Percentiles rank a stretch among this genome's conserved stretches.
These are phyloP conservation scores for Lapara coniferarum DNA, from an alignment of 2,888 invertebrate species.

Conservation along the genomic window DNA sequence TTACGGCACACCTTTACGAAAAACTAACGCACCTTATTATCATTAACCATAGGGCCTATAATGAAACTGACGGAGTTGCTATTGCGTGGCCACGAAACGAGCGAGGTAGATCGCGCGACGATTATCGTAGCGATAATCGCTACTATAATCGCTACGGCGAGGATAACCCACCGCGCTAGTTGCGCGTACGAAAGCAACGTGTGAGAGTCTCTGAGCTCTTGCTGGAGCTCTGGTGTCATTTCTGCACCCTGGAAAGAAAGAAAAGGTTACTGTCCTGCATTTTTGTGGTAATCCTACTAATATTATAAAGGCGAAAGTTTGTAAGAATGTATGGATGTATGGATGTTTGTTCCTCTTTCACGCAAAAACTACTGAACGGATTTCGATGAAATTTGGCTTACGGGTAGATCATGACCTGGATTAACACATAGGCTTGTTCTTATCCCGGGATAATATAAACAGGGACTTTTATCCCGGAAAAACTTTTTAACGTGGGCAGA, in stretches of 20 bases:
- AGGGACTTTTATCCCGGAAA: no score
- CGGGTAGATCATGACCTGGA: no score
- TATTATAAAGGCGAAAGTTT: no score
- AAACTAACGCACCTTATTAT: conserved; percentile 55
- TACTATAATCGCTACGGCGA: conserved; percentile 56
- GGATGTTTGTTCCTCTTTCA: no score
- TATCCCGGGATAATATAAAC: no score
- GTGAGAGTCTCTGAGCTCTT: conserved; percentile 65
- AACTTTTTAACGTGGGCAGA: no score
- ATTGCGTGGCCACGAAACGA: conserved; percentile 57
- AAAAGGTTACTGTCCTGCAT: no score
- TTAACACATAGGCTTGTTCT: no score
- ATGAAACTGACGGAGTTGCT: conserved; percentile 72
- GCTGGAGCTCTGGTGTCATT: conserved; percentile 57
- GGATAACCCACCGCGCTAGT: conserved; percentile 68
- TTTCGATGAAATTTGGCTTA: no score
- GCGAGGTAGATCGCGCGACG: conserved; percentile 50
- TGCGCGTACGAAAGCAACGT: conserved; percentile 64
- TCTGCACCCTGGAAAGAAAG: conserved; percentile 63
- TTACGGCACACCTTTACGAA: not conserved
- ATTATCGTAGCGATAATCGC: conserved; percentile 43
- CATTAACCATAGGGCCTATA: conserved; percentile 51
- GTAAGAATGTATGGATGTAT: no score
- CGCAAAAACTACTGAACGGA: no score
- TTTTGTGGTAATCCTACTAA: no score